A percentile compares a stretch with the other conserved stretches of the same genome.
These are phyloP conservation scores for Galemys pyrenaicus DNA, from an alignment of 2,113 vertebrate species.

Conservation along the genomic window DNA sequence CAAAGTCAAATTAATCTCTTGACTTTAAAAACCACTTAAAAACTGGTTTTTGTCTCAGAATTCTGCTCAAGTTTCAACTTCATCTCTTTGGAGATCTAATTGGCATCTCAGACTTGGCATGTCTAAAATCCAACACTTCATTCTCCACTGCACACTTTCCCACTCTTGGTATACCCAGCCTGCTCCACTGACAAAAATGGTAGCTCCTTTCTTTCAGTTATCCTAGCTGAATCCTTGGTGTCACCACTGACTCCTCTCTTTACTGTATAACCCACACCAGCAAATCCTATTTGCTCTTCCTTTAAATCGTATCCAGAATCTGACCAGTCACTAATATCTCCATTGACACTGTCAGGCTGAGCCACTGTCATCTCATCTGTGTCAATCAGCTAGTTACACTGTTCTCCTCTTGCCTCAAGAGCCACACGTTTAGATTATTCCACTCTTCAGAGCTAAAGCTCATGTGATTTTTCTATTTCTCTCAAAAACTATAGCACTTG, in stretches of 20 bases:
- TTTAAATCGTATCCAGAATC: background rate
- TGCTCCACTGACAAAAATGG: background rate
- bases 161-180: background rate
- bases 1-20: conserved; percentile 23
- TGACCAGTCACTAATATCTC: background rate
- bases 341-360: background rate
- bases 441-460: background rate
- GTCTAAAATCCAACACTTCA: background rate
- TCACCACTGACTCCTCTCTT: background rate
- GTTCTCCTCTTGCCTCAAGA: background rate
- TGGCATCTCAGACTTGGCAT: background rate
- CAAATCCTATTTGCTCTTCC: background rate
- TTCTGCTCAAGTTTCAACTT: conserved; percentile 2
- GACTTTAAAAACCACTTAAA: conserved; percentile 38
- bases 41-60: conserved; percentile 4
- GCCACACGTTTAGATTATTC: background rate
- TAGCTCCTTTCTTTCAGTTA: background rate
- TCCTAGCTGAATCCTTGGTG: background rate
- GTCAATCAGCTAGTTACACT: background rate
- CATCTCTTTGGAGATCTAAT: background rate
- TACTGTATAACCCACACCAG: background rate
- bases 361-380: background rate
- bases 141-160: background rate
- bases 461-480: background rate
- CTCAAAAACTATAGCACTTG: background rate